A percentile compares a stretch with the other conserved stretches of the same genome.
phyloP scores from a whole-genome alignment of 2,113 vertebrate species.

The Mormoops blainvillei region DNA sequence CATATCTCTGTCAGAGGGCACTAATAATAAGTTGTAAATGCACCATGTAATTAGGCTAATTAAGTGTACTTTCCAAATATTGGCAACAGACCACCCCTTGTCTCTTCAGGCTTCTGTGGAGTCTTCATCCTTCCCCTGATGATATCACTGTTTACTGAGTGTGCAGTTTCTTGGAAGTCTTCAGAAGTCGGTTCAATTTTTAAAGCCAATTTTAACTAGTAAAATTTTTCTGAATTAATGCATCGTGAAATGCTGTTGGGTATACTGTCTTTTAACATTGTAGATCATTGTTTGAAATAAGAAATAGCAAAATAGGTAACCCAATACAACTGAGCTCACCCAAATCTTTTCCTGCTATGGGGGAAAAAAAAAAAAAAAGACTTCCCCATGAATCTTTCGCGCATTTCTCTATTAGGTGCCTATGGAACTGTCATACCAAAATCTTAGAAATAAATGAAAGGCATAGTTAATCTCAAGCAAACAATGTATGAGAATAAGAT shows the following conservation, averaged over 20 bases:
- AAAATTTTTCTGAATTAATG: not conserved
- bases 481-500: not conserved
- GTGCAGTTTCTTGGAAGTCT: not conserved
- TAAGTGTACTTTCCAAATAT: constrained; percentile 32
- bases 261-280: not conserved
- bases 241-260: not conserved
- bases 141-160: not conserved
- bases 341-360: not conserved
- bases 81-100: not conserved
- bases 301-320: not conserved
- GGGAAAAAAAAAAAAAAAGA: not conserved
- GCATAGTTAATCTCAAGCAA: not conserved
- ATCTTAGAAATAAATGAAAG: constrained; percentile 34
- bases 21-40: not conserved
- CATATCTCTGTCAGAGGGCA: not conserved
- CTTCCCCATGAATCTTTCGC: not conserved
- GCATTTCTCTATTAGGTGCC: not conserved
- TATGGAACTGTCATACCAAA: not conserved
- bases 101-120: not conserved
- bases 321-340: not conserved
- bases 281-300: not conserved
- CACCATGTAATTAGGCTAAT: constrained; percentile 32
- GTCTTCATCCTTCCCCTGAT: not conserved
- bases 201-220: not conserved
- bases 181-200: not conserved